Conservation (phyloP, 2,797 vertebrate genomes). For the Smutsia gigantea region DNA sequence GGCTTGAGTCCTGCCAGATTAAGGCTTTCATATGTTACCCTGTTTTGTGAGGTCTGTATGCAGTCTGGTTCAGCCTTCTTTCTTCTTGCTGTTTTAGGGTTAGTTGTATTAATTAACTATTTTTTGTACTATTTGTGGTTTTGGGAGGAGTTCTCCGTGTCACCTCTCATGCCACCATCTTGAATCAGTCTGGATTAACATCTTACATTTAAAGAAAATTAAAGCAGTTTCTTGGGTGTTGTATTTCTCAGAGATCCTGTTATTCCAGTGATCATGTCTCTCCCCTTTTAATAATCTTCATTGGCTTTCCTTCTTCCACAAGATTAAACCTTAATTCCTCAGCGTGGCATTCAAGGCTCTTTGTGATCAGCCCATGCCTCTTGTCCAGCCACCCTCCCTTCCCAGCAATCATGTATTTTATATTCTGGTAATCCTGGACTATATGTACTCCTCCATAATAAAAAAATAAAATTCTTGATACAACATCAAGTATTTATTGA, state of each 20-base stretch:
- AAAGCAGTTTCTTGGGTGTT: background rate
- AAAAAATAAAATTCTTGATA: background rate
- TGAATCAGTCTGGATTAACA: background rate
- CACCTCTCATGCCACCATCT: too few relatives aligned
- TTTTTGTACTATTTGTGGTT: too few relatives aligned
- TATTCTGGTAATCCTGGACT: background rate
- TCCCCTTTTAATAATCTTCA: background rate
- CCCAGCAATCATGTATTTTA: background rate
- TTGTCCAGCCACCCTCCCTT: background rate
- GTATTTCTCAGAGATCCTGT: background rate
- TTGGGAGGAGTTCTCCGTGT: too few relatives aligned
- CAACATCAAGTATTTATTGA: constrained; percentile 3
- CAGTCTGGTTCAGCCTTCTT: too few relatives aligned
- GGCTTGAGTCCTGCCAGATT: too few relatives aligned
- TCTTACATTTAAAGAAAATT: constrained; percentile 5
- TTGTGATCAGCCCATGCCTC: background rate
- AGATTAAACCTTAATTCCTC: constrained; percentile 26
- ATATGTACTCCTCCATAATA: background rate
- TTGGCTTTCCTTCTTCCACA: background rate
- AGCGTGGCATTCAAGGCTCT: background rate
- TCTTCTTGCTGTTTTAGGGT: too few relatives aligned
- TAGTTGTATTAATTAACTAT: too few relatives aligned
- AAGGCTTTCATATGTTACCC: too few relatives aligned
- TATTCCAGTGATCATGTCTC: background rate
- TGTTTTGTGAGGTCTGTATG: too few relatives aligned